Base-by-base conservation (phyloP, 1,140 invertebrate genomes). In the Platorchestia sp. region DNA sequence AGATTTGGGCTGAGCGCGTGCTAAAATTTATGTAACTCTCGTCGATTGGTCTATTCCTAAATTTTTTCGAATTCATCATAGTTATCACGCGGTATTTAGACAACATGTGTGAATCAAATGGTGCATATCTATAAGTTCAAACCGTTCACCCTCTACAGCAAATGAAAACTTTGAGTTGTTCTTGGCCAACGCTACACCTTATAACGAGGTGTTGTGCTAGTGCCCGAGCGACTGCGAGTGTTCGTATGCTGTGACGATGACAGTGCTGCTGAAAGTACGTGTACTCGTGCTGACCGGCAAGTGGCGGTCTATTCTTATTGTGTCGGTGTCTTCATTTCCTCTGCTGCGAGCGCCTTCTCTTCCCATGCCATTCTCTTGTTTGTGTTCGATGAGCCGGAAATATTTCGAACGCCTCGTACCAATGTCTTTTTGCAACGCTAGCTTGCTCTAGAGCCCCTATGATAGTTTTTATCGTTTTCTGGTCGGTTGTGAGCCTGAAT, bases 331-430 rank as follows among this genome's bases (percentile, higher is more conserved):
- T 42, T 90, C 87, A 90, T 90, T 90, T 90, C 87, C 87, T 42
- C 44, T 42, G 41, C 44, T 90, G 41, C 41, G 87, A 90, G 10
- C 44, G 44, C 44, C 87, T 22, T 44, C 87, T 90, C 87, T 90
- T 90, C 59, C 59, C 59, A 75, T 75, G 59, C 59, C 59, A 75
- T 75, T 75, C 59, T 75, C 59, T 75, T 75, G 59, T 75, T 75
- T 75, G 59, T 75, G 10, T 75, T 75, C 59, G 36, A 75, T 75
- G 59, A 75, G 59, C 10, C 59, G 59, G 59, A 75, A 75, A 75
- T 75, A 75, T 75, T 75, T 75, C 59, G 59, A 75, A 75, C 59
- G 59, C 59, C 59, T 75, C 59, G 36, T 75, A 75, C 59, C 59
- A 75, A 36, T 75, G 59, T 36, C 36, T 75, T 36, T 51, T 75